Base-by-base conservation (phyloP, 2,888 invertebrate species). In the Mythimna ferrago region DNA sequence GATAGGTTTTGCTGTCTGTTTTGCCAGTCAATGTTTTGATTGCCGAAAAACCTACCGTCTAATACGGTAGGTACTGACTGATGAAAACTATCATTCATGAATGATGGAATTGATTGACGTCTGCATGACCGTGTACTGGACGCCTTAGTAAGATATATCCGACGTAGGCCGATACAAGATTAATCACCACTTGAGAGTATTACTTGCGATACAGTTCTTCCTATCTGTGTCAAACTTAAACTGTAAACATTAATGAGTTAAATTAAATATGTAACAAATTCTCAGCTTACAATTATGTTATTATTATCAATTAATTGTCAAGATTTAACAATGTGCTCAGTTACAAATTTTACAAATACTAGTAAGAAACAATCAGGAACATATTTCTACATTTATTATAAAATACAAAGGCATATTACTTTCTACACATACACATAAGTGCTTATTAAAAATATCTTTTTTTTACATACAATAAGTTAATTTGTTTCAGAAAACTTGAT, bases 351-450 rank as follows among this genome's bases (percentile, higher is more conserved):
- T 69, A 72, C 53, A 64, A 78, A 82, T 82, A 74, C 53, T 60
- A 51, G 11, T 65, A 48, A 26, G 41, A 63, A 79, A 65, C n/a
- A 67, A 67, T 53, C 73, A 73, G 65, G 71, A 82, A 82, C 68
- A 74, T 56, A 56, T 58, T 66, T 57, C 48, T 60, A 72, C 54
- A 64, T 21, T 68, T 58, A 58, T 60, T 57, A 60, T 66, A 32
- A 48, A 58, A 58, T 71, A 66, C 60, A 75, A 75, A 77, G 69
- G 63, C 73, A 64, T 77, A 56, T 14, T 64, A 58, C 14, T 61
- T 48, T 38, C 44, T 73, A 66, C 54, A 41, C n/a, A 67, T 60
- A 81, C 64, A 67, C 44, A 16, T 57, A 70, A 64, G 57, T 77
- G 77, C 61, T 70, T 70, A 60, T 48, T 72, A 48, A 62, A 80